phyloP scores from a whole-genome alignment of 2,888 invertebrate genomes.

The Lamellibrachia satsuma region DNA sequence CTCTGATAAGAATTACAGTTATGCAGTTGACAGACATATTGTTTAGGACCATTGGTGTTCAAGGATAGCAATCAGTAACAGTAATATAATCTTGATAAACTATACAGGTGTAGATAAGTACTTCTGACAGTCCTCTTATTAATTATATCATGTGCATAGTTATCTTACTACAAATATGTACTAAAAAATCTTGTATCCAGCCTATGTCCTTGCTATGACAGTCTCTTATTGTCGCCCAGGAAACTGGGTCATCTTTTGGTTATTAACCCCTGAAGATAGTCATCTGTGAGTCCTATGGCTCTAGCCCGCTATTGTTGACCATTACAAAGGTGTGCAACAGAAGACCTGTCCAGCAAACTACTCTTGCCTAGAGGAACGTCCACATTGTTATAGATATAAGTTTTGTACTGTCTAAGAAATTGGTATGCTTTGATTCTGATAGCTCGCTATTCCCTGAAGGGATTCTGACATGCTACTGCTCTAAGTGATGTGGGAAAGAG shows the following conservation, averaged over 20 bases:
- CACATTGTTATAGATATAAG: neutral
- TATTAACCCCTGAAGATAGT: neutral
- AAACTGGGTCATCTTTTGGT: neutral
- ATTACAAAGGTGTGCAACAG: neutral
- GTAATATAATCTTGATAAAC: neutral
- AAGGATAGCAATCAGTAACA: neutral
- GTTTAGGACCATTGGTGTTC: slow-evolving; percentile 13
- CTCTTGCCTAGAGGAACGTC: neutral
- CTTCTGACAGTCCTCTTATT: neutral
- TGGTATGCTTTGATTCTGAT: neutral
- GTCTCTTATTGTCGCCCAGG: neutral
- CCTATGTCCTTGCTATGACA: neutral
- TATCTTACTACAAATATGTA: neutral
- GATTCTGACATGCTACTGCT: neutral
- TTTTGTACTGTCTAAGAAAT: neutral
- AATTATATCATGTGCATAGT: neutral
- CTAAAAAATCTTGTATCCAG: neutral
- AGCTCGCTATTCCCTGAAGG: neutral
- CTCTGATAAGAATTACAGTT: neutral
- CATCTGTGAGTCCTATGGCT: neutral
- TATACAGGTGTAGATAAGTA: slow-evolving; percentile 17
- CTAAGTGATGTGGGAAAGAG: neutral
- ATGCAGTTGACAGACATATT: neutral
- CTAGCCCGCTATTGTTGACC: neutral
- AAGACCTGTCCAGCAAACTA: neutral